Conservation (phyloP, 2,888 invertebrate species). For the Cryptocheilus praepositus region DNA sequence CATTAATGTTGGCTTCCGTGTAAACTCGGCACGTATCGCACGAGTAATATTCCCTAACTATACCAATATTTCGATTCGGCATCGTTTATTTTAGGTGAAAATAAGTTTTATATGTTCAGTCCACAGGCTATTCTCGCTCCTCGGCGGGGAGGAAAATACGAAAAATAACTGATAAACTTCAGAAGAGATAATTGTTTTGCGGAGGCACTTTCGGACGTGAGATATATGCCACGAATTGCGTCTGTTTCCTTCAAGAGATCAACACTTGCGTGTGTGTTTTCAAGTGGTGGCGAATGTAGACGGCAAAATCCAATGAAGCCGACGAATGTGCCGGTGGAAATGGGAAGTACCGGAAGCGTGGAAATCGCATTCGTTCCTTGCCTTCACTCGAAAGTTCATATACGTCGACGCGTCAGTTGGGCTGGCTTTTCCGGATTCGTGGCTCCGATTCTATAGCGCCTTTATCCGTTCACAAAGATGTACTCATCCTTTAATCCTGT, state of each 20-base stretch:
- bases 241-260: constrained; percentile 39
- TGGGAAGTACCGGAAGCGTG: constrained; percentile 38
- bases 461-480: constrained; percentile 14
- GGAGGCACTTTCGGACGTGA: not conserved
- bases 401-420: constrained; percentile 11
- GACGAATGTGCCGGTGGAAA: constrained; percentile 37
- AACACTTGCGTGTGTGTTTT: constrained; percentile 32
- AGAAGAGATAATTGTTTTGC: no score
- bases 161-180: no score
- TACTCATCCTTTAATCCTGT: constrained; percentile 24
- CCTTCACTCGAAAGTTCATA: constrained; percentile 13
- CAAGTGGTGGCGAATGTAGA: constrained; percentile 10
- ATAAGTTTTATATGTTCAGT: no score
- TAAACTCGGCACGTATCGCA: no score
- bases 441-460: constrained; percentile 9
- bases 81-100: no score
- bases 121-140: no score
- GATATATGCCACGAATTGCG: constrained; percentile 36
- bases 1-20: no score
- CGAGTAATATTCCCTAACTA: no score
- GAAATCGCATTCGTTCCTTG: constrained; percentile 37
- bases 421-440: constrained; percentile 3
- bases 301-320: constrained; percentile 10
- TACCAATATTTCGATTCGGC: no score
- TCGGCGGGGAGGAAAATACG: no score